A percentile compares a stretch with the other conserved stretches of the same genome.
Conservation (phyloP, 2,113 vertebrate species). For the Hystrix brachyura region DNA sequence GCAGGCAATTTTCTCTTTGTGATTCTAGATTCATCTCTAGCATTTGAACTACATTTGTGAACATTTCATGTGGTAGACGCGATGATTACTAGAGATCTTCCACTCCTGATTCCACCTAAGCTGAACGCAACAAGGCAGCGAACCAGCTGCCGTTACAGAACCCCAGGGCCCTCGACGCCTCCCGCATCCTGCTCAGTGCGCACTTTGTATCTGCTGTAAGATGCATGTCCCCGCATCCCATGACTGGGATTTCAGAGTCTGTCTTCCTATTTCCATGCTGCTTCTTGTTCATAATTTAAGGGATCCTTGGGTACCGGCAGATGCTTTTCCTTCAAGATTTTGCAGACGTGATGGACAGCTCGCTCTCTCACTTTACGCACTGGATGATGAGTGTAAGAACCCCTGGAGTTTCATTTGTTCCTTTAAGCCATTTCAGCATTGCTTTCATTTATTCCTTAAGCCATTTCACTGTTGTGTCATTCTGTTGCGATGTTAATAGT, state of each 20-base stretch:
- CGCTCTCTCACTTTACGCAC: background rate
- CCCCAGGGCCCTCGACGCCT: background rate
- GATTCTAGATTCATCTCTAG: background rate
- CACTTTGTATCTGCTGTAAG: conserved; percentile 19
- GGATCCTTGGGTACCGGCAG: background rate
- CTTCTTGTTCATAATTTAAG: conserved; percentile 53
- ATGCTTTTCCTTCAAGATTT: conserved; percentile 3
- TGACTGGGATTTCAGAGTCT: conserved; percentile 59
- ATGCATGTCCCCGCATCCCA: background rate
- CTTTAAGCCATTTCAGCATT: conserved; percentile 27
- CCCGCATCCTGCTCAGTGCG: background rate
- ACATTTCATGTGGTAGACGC: background rate
- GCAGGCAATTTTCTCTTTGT: background rate
- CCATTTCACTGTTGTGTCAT: background rate
- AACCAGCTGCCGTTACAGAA: background rate
- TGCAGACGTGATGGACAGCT: conserved; percentile 25
- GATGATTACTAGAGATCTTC: background rate
- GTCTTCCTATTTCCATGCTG: conserved; percentile 10
- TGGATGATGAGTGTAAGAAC: background rate
- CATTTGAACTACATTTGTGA: conserved; percentile 42
- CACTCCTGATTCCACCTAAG: rapidly evolving
- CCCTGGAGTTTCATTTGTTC: conserved; percentile 25
- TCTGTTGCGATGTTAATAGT: conserved; percentile 55
- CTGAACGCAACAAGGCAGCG: background rate
- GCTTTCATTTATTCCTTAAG: conserved; percentile 48